Base-by-base conservation (phyloP, 2,888 invertebrate species). In the Agonopterix heracliana region DNA sequence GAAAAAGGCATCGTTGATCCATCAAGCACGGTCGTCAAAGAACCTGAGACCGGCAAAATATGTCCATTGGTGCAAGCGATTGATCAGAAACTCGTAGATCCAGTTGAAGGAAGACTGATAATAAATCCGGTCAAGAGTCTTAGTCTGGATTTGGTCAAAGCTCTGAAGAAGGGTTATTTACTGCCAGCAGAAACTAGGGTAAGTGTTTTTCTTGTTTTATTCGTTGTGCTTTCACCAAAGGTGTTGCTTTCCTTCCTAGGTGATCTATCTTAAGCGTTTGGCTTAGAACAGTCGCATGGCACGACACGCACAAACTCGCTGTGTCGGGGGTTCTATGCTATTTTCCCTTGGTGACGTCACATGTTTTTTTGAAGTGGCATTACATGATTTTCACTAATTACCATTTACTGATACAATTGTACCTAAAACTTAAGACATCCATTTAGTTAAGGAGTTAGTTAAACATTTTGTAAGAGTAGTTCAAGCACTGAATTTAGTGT, bases 171-270 rank as follows among this genome's bases (percentile, higher is more conserved):
- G 90, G 96, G 96, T 73, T 93, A 94, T 89, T 92, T 97, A 73
- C 91, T 96, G 89, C 93, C 96, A 82, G 96, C 96, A 78, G 95
- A 96, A 91, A 94, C 95, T 78, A 92, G 97, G 96, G 97, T 97
- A 92, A 96, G 96, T 93, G 55, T 66, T 71, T 64, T 55, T 64
- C 61, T 67, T 72, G 26, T 26, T 26, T 26, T 26, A 26, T 26
- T 26, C 26, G 26, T 74, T 83, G 74, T 82, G 85, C 85, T 83
- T 83, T 73, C 74, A 82, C 78, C 78, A 76, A 75, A 78, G 86
- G 85, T 88, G 84, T 86, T 81, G 86, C 85, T 88, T 86, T 79
- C 74, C 74, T 76, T 83, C 78, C 80, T 79, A 79, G 72, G 71
- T 68, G 82, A 78, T 67, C 71, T 82, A 60, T 68, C 63, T 66